Conservation (phyloP, 2,888 invertebrate genomes). For the Volucella inanis region DNA sequence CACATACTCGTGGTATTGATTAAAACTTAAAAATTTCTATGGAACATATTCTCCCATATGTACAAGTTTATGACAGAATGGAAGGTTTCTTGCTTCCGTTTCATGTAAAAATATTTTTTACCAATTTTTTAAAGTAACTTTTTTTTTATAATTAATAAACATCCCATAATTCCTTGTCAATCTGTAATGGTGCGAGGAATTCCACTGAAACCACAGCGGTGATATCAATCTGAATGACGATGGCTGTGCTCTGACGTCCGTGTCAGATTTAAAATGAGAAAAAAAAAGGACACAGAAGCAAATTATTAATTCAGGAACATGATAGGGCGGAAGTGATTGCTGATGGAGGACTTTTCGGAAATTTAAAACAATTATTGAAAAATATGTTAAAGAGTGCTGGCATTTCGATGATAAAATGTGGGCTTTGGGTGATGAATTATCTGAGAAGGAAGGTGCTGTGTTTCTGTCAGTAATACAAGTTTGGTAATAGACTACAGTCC, state of each 20-base stretch:
- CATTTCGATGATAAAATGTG: too few species aligned
- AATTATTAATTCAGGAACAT: not conserved
- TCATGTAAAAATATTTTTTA: not conserved
- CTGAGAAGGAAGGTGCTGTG: too few species aligned
- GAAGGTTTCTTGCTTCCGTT: not conserved
- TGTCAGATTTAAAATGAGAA: not conserved
- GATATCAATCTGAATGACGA: constrained; percentile 19
- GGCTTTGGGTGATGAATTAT: too few species aligned
- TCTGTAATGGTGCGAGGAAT: constrained; percentile 27
- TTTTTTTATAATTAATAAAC: constrained; percentile 31
- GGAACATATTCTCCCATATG: not conserved
- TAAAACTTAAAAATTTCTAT: constrained; percentile 8
- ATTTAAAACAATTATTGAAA: too few species aligned
- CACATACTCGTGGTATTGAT: not conserved
- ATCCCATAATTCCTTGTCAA: constrained; percentile 16
- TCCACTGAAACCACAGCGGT: constrained; percentile 11
- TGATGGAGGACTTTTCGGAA: too few species aligned
- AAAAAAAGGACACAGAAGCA: not conserved
- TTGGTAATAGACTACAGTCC: too few species aligned
- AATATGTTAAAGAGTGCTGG: too few species aligned
- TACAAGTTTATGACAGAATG: too few species aligned
- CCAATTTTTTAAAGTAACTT: too few species aligned
- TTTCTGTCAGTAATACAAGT: too few species aligned
- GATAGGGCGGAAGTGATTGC: not conserved
- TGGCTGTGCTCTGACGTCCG: not conserved